phyloP scores from a whole-genome alignment of 2,797 vertebrate species.

The Aphelocoma californica region DNA sequence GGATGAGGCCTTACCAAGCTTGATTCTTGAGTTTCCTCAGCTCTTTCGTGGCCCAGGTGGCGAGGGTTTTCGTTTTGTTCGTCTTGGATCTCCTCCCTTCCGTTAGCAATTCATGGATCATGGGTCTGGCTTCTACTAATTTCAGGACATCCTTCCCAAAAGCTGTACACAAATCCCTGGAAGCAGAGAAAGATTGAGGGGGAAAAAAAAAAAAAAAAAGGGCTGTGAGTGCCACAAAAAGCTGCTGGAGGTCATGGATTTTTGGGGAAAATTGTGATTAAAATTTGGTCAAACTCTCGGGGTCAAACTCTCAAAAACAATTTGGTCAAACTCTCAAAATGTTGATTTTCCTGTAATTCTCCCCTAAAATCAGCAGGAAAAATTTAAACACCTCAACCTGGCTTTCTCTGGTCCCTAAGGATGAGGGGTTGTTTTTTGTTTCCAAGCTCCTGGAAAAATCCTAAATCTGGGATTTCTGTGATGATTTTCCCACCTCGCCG shows the following conservation, averaged over 20 bases:
- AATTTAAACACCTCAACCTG: accelerated
- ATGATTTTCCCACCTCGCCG: neutral
- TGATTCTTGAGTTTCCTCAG: constrained; percentile 98
- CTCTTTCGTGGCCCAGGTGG: constrained; percentile 98
- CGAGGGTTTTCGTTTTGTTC: constrained; percentile 94
- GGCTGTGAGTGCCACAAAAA: neutral
- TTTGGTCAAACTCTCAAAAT: neutral
- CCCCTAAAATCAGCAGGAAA: accelerated
- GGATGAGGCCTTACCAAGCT: constrained; percentile 81
- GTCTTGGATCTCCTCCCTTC: constrained; percentile 96
- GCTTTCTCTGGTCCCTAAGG: accelerated
- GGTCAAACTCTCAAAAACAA: neutral
- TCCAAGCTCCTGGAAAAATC: neutral
- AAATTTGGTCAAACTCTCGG: neutral
- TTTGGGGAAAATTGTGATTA: neutral
- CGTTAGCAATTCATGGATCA: constrained; percentile 95
- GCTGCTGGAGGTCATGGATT: neutral
- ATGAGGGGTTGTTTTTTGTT: accelerated
- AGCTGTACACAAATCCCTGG: constrained; percentile 92
- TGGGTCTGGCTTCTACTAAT: constrained; percentile 92
- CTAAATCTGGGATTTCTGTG: neutral
- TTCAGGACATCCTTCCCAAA: constrained; percentile 98
- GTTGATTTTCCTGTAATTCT: accelerated
- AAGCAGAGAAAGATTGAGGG: accelerated
- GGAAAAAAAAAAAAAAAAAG: no score